Percentiles rank a stretch among this genome's conserved stretches.
Conservation (phyloP, 1,140 invertebrate species). For the Galendromus occidentalis region DNA sequence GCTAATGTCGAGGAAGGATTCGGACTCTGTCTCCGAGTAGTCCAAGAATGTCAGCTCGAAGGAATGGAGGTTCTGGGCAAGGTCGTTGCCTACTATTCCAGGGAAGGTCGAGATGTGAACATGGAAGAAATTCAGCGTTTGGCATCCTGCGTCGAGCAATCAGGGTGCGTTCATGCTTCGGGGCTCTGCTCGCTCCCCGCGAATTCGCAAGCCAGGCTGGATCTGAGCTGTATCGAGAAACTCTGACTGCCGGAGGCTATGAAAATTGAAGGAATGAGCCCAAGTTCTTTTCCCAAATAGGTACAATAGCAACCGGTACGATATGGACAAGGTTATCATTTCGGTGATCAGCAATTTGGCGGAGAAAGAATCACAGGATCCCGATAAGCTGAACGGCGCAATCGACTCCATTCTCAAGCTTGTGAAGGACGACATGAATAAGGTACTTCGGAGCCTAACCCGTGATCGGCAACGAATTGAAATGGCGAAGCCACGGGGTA, state of each 20-base stretch:
- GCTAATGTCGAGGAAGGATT: neutral
- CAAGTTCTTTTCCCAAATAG: neutral
- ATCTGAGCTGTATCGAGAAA: too few relatives aligned
- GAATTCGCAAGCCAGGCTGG: too few relatives aligned
- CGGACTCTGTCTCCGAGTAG: neutral
- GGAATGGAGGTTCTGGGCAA: neutral
- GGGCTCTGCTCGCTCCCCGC: neutral
- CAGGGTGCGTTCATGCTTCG: neutral
- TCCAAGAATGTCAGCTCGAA: neutral
- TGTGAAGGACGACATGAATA: neutral
- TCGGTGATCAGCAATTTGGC: neutral
- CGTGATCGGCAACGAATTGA: too few relatives aligned
- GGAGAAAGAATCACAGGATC: neutral
- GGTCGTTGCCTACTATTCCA: neutral
- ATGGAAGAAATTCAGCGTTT: neutral
- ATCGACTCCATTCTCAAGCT: neutral
- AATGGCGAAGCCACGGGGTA: too few relatives aligned
- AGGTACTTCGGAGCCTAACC: neutral
- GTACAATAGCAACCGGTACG: neutral
- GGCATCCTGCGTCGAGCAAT: neutral
- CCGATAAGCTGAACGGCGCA: neutral
- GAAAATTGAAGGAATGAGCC: too few relatives aligned
- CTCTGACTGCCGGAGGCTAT: too few relatives aligned
- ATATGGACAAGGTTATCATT: conserved; percentile 5
- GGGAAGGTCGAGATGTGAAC: neutral